Conservation (phyloP, 1,140 invertebrate genomes). For the Papilio dardanus region DNA sequence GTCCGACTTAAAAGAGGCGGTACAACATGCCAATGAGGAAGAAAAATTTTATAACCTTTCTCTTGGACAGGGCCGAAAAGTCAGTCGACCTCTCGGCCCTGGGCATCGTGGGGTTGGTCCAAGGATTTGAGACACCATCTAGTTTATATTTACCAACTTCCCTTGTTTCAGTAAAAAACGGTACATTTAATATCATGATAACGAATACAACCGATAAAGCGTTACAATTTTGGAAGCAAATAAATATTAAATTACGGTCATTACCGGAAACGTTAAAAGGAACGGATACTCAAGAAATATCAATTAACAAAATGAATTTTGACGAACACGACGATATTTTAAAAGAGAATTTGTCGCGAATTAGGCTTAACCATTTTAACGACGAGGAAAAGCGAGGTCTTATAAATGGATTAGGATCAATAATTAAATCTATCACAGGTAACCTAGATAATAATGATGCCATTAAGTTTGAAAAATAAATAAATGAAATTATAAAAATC, state of each 20-base stretch:
- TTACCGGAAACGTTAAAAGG: background rate
- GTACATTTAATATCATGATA: background rate
- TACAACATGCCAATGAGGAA: constrained; percentile 42
- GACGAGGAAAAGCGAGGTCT: too few species aligned
- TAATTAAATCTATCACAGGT: too few species aligned
- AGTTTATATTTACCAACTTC: background rate
- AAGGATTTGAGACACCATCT: background rate
- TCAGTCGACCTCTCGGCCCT: too few species aligned
- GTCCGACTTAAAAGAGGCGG: constrained; percentile 37
- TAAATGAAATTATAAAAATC: too few species aligned
- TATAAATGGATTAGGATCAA: too few species aligned
- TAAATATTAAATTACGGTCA: background rate
- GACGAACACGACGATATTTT: background rate
- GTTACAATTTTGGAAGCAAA: background rate
- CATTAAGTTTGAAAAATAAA: too few species aligned
- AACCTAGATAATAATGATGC: too few species aligned
- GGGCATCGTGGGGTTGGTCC: too few species aligned
- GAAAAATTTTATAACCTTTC: too few species aligned
- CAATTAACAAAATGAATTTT: background rate
- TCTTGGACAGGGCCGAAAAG: too few species aligned
- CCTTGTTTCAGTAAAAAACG: background rate
- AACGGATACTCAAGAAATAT: background rate
- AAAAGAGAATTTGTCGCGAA: background rate
- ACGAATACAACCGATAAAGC: background rate
- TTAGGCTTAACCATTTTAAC: constrained; percentile 43